phyloP scores from a whole-genome alignment of 2,113 vertebrate genomes.

The Alosa alosa region DNA sequence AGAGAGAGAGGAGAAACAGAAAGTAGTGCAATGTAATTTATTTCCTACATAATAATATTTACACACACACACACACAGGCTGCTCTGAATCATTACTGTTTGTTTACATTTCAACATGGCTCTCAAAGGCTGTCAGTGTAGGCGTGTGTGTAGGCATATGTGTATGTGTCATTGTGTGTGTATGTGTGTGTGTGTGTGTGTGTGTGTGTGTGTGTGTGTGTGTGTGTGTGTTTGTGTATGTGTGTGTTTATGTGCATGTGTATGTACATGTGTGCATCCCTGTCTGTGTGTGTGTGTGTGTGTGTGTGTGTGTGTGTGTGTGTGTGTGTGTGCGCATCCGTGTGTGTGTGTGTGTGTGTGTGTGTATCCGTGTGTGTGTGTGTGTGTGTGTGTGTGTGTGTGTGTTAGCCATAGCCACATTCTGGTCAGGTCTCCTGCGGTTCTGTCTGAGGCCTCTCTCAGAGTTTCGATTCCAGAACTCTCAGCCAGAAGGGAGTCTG shows the following conservation, averaged over 20 bases:
- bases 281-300: background rate
- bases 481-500: background rate
- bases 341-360: too few relatives aligned
- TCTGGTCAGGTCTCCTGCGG: too few relatives aligned
- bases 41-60: too few relatives aligned
- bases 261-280: too few relatives aligned
- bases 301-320: background rate
- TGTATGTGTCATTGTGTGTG: background rate
- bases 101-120: constrained; percentile 1
- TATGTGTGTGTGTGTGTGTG: background rate
- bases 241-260: background rate
- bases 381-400: background rate
- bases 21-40: too few relatives aligned
- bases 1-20: too few relatives aligned
- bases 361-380: too few relatives aligned
- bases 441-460: too few relatives aligned
- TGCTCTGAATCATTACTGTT: background rate
- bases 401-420: too few relatives aligned
- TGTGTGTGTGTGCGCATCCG: background rate
- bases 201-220: background rate
- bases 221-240: background rate
- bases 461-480: background rate
- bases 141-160: background rate
- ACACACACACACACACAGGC: background rate
- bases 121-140: background rate